phyloP scores from a whole-genome alignment of 1,140 invertebrate genomes.

The Onthophagus taurus region DNA sequence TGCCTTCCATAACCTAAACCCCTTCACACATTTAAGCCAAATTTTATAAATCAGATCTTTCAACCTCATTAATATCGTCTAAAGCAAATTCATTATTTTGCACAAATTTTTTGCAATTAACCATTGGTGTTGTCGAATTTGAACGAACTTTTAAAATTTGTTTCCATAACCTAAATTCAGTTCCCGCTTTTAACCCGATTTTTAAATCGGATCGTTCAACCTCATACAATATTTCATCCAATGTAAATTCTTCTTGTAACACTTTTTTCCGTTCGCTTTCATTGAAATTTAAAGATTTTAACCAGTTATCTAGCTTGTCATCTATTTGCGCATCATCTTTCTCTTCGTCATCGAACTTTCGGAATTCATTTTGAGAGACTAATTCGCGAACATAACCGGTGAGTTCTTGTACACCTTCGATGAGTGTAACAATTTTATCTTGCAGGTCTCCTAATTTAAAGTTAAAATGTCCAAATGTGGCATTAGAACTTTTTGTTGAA shows the following conservation, averaged over 20 bases:
- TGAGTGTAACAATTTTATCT: not conserved
- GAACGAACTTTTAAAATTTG: slow-evolving; percentile 42
- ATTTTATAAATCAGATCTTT: too few relatives aligned
- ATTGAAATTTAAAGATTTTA: slow-evolving; percentile 48
- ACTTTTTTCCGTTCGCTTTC: slow-evolving; percentile 51
- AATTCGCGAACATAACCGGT: too few relatives aligned
- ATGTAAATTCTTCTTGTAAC: slow-evolving; percentile 63
- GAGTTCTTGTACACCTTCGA: too few relatives aligned
- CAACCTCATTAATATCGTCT: too few relatives aligned
- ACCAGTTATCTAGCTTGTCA: slow-evolving; percentile 47
- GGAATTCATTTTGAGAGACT: too few relatives aligned
- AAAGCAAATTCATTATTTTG: too few relatives aligned
- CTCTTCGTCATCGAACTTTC: not conserved
- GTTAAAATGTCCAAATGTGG: slow-evolving; percentile 36
- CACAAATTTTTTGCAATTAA: too few relatives aligned
- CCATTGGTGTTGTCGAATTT: too few relatives aligned
- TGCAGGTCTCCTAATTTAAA: too few relatives aligned
- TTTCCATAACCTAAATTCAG: slow-evolving; percentile 45
- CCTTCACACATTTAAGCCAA: too few relatives aligned
- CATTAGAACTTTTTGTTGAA: slow-evolving; percentile 60
- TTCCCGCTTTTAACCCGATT: slow-evolving; percentile 55
- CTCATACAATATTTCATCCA: slow-evolving; percentile 65
- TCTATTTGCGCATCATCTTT: slow-evolving; percentile 30
- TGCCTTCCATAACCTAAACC: too few relatives aligned
- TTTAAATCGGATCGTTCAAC: slow-evolving; percentile 68